phyloP scores from a whole-genome alignment of 2,113 vertebrate species.

The Ancistrus triradiatus region DNA sequence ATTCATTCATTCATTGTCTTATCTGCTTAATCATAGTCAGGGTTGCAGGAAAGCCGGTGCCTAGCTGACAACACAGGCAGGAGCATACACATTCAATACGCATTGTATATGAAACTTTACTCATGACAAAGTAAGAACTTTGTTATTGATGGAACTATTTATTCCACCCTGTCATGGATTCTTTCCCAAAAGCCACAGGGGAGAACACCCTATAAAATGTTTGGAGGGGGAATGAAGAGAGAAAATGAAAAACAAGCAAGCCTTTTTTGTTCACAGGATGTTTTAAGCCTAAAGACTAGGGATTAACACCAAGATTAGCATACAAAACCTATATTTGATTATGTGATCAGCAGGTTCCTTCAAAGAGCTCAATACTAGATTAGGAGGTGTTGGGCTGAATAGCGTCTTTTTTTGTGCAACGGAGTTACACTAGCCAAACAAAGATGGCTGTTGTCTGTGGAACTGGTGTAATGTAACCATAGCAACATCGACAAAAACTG shows the following conservation, averaged over 20 bases:
- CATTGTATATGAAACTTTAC: too few relatives aligned
- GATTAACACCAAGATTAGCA: conserved; percentile 87
- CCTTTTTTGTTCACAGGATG: conserved; percentile 72
- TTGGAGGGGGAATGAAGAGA: conserved; percentile 45
- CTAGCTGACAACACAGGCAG: too few relatives aligned
- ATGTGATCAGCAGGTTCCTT: conserved; percentile 78
- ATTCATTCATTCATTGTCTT: too few relatives aligned
- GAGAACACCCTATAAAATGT: conserved; percentile 29
- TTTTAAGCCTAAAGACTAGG: conserved; percentile 69
- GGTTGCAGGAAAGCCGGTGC: too few relatives aligned
- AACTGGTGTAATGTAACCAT: conserved; percentile 78
- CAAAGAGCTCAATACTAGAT: conserved; percentile 75
- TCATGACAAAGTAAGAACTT: too few relatives aligned
- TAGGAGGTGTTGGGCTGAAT: conserved; percentile 86
- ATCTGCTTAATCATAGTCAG: too few relatives aligned
- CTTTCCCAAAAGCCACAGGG: conserved; percentile 39
- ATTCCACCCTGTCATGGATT: too few relatives aligned
- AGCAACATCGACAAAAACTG: conserved; percentile 79
- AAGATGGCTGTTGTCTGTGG: conserved; percentile 91
- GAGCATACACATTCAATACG: too few relatives aligned
- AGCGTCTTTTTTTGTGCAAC: conserved; percentile 72
- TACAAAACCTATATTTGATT: conserved; percentile 86
- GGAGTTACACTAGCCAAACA: conserved; percentile 88
- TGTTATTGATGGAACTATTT: too few relatives aligned
- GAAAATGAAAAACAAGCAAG: conserved; percentile 77